Percentiles rank a stretch among this genome's conserved stretches.
phyloP scores from a whole-genome alignment of 2,113 vertebrate species.

The Megaleporinus macrocephalus region DNA sequence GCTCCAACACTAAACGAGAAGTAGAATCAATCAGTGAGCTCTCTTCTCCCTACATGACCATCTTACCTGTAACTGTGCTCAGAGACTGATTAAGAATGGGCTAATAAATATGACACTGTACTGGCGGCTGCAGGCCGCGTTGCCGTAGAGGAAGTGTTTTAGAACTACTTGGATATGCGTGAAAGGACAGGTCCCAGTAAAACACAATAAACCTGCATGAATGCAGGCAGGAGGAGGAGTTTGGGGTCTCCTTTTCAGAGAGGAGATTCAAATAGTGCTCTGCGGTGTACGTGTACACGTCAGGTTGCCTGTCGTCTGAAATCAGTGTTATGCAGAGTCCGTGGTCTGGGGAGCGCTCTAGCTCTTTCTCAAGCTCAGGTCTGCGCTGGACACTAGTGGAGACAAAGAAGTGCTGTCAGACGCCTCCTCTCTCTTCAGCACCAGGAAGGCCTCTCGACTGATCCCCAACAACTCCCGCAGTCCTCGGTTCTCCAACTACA shows the following conservation, averaged over 20 bases:
- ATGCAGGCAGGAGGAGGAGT: neutral
- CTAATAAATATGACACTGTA: neutral
- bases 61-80: neutral
- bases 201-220: neutral
- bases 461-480: conserved; percentile 95
- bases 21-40: neutral
- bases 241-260: neutral
- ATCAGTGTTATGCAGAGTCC: conserved; percentile 19
- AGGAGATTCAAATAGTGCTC: neutral
- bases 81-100: neutral
- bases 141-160: neutral
- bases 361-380: conserved; percentile 89
- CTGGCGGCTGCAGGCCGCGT: neutral
- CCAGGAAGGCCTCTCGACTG: conserved; percentile 92
- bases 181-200: neutral
- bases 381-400: conserved; percentile 84
- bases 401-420: conserved; percentile 89
- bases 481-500: conserved; percentile 88
- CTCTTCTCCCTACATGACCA: neutral
- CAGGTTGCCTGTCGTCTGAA: neutral
- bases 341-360: conserved; percentile 66
- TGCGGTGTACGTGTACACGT: neutral
- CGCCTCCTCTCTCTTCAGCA: conserved; percentile 86
- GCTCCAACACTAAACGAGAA: neutral
- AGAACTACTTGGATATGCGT: neutral